These are phyloP conservation scores for Pomacea canaliculata DNA, from an alignment of 2,888 invertebrate genomes.

Conservation along the genomic window DNA sequence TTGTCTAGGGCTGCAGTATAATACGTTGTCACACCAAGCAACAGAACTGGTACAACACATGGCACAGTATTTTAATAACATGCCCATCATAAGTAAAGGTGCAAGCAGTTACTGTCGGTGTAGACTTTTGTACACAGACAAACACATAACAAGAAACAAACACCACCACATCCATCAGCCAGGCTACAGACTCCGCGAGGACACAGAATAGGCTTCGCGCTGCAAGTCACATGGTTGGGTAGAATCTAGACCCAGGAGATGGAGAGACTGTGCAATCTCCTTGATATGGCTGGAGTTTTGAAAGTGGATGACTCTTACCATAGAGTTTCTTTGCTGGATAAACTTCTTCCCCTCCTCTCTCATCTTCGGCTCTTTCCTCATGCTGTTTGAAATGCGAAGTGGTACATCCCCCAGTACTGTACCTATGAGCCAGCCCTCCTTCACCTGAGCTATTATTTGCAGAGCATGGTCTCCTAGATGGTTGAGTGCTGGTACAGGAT, in stretches of 20 bases:
- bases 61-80: too few relatives aligned
- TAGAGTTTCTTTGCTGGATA: constrained; percentile 76
- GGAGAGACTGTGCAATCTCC: not conserved
- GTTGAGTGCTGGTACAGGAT: not conserved
- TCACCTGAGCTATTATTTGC: constrained; percentile 19
- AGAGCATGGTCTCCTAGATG: constrained; percentile 22
- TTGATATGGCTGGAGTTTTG: constrained; percentile 75
- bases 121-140: too few relatives aligned
- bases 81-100: too few relatives aligned
- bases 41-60: too few relatives aligned
- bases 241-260: constrained; percentile 70
- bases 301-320: constrained; percentile 91
- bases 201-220: not conserved
- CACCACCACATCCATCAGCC: too few relatives aligned
- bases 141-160: too few relatives aligned
- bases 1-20: too few relatives aligned
- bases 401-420: not conserved
- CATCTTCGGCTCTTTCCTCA: not conserved
- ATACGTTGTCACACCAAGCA: too few relatives aligned
- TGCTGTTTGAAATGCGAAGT: not conserved
- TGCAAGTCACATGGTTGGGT: constrained; percentile 53
- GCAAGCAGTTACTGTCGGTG: too few relatives aligned
- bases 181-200: too few relatives aligned
- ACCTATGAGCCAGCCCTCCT: not conserved
- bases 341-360: constrained; percentile 18